Evolutionary conservation across 2,888 invertebrate species (phyloP).

Genomic region (Halocaridina rubra): DNA sequence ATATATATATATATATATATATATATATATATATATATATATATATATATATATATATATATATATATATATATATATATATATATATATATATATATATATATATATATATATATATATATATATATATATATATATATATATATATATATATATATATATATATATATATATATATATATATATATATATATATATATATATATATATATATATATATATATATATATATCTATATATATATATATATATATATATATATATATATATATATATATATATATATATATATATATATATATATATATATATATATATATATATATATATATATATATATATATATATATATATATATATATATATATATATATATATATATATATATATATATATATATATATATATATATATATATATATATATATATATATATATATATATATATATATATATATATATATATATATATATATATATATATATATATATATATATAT

Average conservation of each 20-base stretch:
- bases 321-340: background rate
- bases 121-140: constrained; percentile 26
- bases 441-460: constrained; percentile 19
- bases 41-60: constrained; percentile 1
- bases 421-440: constrained; percentile 16
- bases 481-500: background rate
- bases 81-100: constrained; percentile 31
- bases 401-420: constrained; percentile 10
- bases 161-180: constrained; percentile 27
- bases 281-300: constrained; percentile 9
- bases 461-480: constrained; percentile 15
- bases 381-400: constrained; percentile 6
- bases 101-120: constrained; percentile 29
- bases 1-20: constrained; percentile 26
- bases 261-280: background rate
- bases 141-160: constrained; percentile 29
- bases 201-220: background rate
- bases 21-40: background rate
- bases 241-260: background rate
- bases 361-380: background rate
- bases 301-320: constrained; percentile 13
- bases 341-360: background rate
- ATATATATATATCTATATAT: background rate
- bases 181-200: constrained; percentile 8
- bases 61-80: background rate